Evolutionary conservation across 2,888 invertebrate genomes (phyloP), one percentile per base, ranked within the genome.

Genomic region (Scaptomyza caliginosa): DNA sequence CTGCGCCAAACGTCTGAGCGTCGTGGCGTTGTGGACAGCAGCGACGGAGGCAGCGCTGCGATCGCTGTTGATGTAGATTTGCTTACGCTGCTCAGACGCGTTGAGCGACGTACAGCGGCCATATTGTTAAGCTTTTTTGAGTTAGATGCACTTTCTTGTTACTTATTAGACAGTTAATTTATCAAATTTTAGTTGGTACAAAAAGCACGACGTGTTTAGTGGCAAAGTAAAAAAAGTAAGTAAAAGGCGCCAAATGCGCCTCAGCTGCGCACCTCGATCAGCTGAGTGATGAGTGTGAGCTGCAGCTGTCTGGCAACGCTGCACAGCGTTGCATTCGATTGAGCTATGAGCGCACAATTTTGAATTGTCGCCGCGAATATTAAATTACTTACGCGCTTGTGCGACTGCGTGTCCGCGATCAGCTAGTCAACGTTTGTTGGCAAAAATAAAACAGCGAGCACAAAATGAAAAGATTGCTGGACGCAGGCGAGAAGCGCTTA

Each of bases 31-130:
- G 69, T 62, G n/a, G 72, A 45, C 36, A 59, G 68, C 52, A 57
- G 46, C 56, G 73, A 71, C 59, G 66, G 66, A 45, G 78, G 63
- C 66, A 74, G 60, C 32, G 77, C 55, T 52, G 78, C 43, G 51
- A 70, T 57, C n/a, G 74, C 19, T 38, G 75, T 24, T 56, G 69
- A 40, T 39, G 66, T 54, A 43, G 77, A 43, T 59, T 73, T 77
- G 39, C 66, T 79, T 48, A 89, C 70, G 67, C 87, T 90, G 77
- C 87, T 90, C 32, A 90, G 69, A 51, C 91, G 88, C 36, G 86
- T 89, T 43, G 90, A 90, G 63, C 91, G 89, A 30, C 90, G 89
- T 56, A 88, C 75, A 43, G 83, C 70, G 48, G 90, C 85, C 90
- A 91, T 91, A 74, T 73, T 73, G 52, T 55, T 54, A 10, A 26